Evolutionary conservation across 2,888 invertebrate genomes (phyloP), one percentile per base, ranked within the genome.

Genomic region (Corbicula japonica): DNA sequence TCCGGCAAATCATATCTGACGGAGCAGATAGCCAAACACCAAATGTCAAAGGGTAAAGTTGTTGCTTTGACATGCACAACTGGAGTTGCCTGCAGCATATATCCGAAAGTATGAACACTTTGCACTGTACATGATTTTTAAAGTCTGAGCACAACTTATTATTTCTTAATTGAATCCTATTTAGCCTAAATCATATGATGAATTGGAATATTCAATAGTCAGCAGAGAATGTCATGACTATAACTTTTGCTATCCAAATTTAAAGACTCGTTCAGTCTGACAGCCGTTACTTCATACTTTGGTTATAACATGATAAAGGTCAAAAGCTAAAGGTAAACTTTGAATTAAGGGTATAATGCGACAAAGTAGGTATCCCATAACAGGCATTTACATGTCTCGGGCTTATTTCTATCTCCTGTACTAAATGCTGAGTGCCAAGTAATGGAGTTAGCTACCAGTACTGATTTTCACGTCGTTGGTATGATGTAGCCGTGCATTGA

Each of bases 1-100:
- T 48, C 48, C 48, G 48, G 48, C 48, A 48, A 48, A 48, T 48
- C 48, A 48, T 48, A 48, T 48, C 21, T 48, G 48, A 48, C 48
- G 48, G 48, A 48, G 48, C 48, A 48, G 48, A 48, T 48, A 48
- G 48, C 21, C 10, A n/a, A 48, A 48, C 48, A 48, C 48, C 48
- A 48, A 48, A 48, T 48, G 48, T n/a, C 48, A 48, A 48, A 48
- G 48, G 48, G 48, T 48, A 48, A 48, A 48, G 48, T 48, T 48
- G 48, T 48, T 23, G 48, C 48, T n/a, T 48, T n/a, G 48, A 48
- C 48, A 48, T 48, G n/a, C 48, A 48, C 48, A 48, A 48, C 48
- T 48, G 48, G 12, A 48, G 48, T 48, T 48, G 48, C 48, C 18
- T 48, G 48, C 48, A 48, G 48, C 48, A 48, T 48, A 48, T 48